Evolutionary conservation across 2,113 vertebrate species (phyloP).

Genomic region (Argyrosomus japonicus): DNA sequence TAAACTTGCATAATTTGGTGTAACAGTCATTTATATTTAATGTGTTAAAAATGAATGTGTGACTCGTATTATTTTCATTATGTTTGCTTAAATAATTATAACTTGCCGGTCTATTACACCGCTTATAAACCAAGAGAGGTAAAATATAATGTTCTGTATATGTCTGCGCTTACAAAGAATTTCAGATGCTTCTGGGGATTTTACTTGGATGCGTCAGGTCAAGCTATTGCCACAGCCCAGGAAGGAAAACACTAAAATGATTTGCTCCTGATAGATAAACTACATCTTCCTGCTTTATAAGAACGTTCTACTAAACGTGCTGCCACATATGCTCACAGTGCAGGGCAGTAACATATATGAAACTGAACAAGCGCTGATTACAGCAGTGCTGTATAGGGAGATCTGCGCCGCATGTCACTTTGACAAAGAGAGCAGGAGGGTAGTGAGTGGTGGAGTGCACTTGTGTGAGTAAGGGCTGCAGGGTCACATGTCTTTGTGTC

Average conservation of each 20-base stretch:
- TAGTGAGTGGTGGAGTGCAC: conserved; percentile 54
- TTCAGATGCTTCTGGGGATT: background rate
- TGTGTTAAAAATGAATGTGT: background rate
- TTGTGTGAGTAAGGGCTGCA: conserved; percentile 46
- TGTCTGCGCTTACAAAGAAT: background rate
- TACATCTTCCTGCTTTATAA: background rate
- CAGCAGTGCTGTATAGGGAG: conserved; percentile 1
- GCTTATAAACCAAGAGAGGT: background rate
- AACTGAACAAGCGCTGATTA: conserved; percentile 5
- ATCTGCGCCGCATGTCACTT: conserved; percentile 44
- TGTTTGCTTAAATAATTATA: background rate
- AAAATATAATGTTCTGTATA: background rate
- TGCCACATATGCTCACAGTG: conserved; percentile 2
- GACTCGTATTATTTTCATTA: background rate
- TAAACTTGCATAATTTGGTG: background rate
- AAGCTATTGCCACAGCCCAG: background rate
- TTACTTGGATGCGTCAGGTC: background rate
- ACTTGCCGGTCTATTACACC: background rate
- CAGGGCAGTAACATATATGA: conserved; percentile 35
- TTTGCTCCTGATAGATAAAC: background rate
- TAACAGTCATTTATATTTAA: no score
- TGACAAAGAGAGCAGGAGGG: conserved; percentile 53
- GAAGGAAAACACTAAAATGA: background rate
- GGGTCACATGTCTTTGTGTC: conserved; percentile 65
- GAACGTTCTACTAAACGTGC: background rate